Conservation (phyloP, 1,140 invertebrate genomes). For the Atta colombica region DNA sequence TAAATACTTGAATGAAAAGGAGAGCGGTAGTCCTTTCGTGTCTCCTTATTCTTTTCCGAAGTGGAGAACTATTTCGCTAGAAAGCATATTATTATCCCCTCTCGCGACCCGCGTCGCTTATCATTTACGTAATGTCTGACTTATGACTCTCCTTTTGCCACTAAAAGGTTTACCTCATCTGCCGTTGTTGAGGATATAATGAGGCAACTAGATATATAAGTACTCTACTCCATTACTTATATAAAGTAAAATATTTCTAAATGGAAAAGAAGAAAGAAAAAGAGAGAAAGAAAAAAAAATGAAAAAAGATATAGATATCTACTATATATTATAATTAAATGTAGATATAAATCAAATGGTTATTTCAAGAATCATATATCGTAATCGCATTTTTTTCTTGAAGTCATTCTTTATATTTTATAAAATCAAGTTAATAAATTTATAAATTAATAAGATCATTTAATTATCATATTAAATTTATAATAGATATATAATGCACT, state of each 20-base stretch:
- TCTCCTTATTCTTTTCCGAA: constrained; percentile 7
- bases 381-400: neutral
- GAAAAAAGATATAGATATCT: neutral
- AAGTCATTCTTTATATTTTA: neutral
- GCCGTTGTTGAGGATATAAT: constrained; percentile 20
- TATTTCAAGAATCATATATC: neutral
- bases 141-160: constrained; percentile 34
- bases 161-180: constrained; percentile 53
- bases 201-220: constrained; percentile 20
- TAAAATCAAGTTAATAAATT: neutral
- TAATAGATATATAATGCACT: neutral
- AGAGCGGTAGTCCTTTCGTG: neutral
- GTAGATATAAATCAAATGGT: neutral
- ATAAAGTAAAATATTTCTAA: constrained; percentile 21
- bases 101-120: neutral
- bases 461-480: neutral
- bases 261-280: neutral
- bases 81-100: constrained; percentile 53
- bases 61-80: constrained; percentile 40
- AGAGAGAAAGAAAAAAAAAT: neutral
- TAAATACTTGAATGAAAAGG: constrained; percentile 68
- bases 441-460: neutral
- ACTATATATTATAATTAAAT: neutral
- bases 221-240: constrained; percentile 2
- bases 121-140: constrained; percentile 26